Evolutionary conservation across 2,797 vertebrate genomes (phyloP).

Genomic region (Arctocebus calabarensis): DNA sequence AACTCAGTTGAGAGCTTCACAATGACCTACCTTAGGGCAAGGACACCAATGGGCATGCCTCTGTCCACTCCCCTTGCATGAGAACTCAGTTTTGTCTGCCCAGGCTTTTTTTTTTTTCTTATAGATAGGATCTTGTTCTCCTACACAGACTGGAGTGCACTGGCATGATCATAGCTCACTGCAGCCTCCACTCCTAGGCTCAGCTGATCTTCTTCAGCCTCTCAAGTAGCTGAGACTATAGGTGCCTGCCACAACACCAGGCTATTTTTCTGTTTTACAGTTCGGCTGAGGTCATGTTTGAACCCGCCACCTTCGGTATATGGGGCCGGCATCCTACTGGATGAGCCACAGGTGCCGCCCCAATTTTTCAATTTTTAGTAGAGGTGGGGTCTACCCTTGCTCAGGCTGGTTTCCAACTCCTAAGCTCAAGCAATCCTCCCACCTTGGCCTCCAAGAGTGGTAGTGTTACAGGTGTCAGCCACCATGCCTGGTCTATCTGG

Average conservation of each 20-base stretch:
- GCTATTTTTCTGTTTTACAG: no score
- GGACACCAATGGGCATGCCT: neutral
- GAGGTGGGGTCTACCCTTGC: no score
- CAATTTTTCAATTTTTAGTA: no score
- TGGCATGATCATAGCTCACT: neutral
- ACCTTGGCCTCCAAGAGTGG: neutral
- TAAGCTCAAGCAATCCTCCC: neutral
- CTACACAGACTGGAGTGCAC: no score
- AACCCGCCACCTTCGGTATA: no score
- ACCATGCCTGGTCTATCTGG: neutral
- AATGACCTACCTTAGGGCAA: neutral
- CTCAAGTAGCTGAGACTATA: no score
- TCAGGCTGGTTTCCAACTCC: no score
- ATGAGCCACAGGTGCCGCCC: no score
- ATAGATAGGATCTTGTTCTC: neutral
- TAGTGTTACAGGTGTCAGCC: neutral
- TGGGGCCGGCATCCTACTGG: no score
- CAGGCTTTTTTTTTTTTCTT: neutral
- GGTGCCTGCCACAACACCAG: no score
- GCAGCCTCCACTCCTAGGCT: neutral
- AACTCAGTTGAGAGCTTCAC: neutral
- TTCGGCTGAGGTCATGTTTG: no score
- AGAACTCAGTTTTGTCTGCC: neutral
- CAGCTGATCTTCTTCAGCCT: neutral
- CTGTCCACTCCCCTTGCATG: neutral